Conservation (phyloP, 2,888 invertebrate species). For the Caenorhabditis sulstoni region DNA sequence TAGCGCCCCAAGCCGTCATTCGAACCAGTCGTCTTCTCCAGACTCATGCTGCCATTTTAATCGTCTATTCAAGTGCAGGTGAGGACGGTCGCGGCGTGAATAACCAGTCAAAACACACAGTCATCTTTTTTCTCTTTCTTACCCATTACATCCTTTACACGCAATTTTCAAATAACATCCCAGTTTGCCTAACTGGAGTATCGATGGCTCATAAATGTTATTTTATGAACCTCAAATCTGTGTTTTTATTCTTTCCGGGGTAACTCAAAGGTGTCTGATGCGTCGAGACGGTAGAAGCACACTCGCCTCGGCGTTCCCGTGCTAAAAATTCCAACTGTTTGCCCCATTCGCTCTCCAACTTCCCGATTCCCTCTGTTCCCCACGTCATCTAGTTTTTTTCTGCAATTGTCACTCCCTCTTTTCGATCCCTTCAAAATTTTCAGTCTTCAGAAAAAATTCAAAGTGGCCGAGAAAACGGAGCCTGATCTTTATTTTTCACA, state of each 20-base stretch:
- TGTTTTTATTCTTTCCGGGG: conserved; percentile 25
- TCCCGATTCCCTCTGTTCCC: neutral
- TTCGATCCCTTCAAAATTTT: neutral
- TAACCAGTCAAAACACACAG: conserved; percentile 1
- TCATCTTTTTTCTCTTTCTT: neutral
- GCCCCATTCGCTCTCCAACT: no score
- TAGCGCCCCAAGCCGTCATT: conserved; percentile 26
- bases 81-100: conserved; percentile 11
- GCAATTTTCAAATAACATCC: neutral
- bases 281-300: conserved; percentile 2
- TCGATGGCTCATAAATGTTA: neutral
- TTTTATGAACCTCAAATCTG: conserved; percentile 8
- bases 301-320: no score
- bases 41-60: conserved; percentile 43
- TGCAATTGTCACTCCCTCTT: neutral
- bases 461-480: no score
- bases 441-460: neutral
- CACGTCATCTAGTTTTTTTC: neutral
- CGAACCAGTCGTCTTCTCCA: conserved; percentile 44
- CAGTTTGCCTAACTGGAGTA: conserved; percentile 20
- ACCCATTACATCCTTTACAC: no score
- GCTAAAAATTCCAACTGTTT: no score
- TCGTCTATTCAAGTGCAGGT: conserved; percentile 32
- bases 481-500: neutral
- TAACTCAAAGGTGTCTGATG: conserved; percentile 10